These are phyloP conservation scores for Cremastobaeus sp. DNA, from an alignment of 2,888 invertebrate species.

Conservation along the genomic window DNA sequence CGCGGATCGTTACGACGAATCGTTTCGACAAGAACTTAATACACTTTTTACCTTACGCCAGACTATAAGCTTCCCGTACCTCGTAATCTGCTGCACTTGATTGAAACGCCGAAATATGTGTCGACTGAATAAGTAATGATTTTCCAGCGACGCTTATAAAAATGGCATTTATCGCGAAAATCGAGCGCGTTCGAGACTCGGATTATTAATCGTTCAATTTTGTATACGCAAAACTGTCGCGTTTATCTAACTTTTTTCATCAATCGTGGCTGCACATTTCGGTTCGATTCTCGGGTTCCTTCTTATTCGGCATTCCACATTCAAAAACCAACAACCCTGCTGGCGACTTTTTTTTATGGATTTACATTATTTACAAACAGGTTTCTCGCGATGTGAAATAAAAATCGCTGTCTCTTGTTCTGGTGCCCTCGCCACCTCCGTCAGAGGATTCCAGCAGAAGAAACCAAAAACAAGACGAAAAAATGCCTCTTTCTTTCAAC, in stretches of 20 bases:
- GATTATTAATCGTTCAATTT: no score
- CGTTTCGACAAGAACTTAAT: conserved; percentile 58
- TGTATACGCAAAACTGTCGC: conserved; percentile 18
- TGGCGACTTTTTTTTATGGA: conserved; percentile 66
- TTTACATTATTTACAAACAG: conserved; percentile 75
- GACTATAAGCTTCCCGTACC: conserved; percentile 14
- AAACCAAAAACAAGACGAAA: conserved; percentile 55
- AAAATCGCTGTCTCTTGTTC: conserved; percentile 68
- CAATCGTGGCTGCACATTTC: conserved; percentile 39
- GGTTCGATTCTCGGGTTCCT: conserved; percentile 47
- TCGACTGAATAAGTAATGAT: conserved; percentile 15
- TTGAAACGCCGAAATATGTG: conserved; percentile 37
- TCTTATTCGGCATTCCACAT: conserved; percentile 63
- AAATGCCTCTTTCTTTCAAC: conserved; percentile 44
- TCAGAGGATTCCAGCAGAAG: conserved; percentile 37
- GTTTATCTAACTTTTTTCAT: conserved; percentile 45
- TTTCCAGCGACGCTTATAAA: background rate
- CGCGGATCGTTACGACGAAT: conserved; percentile 54
- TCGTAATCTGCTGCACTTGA: conserved; percentile 34
- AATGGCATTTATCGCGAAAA: no score
- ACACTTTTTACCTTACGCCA: conserved; percentile 46
- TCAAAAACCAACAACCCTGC: conserved; percentile 64
- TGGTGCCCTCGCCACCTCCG: conserved; percentile 63
- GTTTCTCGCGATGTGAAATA: conserved; percentile 71
- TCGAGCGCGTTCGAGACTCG: no score